Percentiles rank a stretch among this genome's conserved stretches.
These are phyloP conservation scores for Dipodomys ordii DNA, from an alignment of 2,113 vertebrate genomes.

Conservation along the genomic window DNA sequence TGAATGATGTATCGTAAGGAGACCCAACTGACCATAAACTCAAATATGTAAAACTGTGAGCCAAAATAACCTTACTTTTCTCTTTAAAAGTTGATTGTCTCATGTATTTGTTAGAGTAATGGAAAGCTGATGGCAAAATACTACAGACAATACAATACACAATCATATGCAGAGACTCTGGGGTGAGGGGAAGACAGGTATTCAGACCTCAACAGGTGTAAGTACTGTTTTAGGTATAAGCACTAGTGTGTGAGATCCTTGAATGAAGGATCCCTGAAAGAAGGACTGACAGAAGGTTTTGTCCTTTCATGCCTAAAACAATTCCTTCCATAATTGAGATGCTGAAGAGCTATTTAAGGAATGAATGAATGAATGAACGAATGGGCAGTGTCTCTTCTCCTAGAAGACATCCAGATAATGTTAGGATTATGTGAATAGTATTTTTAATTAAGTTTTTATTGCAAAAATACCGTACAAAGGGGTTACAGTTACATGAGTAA, in stretches of 20 bases:
- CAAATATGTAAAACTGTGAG: background rate
- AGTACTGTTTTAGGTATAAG: background rate
- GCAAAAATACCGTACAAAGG: too few relatives aligned
- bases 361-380: background rate
- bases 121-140: background rate
- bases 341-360: background rate
- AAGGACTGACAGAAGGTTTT: background rate
- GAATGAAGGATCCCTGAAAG: background rate
- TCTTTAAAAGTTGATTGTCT: background rate
- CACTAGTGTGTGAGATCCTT: background rate
- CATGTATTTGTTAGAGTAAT: background rate
- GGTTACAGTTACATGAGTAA: too few relatives aligned
- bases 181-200: background rate
- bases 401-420: background rate
- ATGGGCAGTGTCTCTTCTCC: background rate
- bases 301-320: background rate
- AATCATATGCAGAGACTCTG: background rate
- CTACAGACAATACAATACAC: background rate
- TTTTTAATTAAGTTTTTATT: too few relatives aligned
- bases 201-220: background rate
- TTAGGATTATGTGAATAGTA: background rate
- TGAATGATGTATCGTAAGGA: background rate
- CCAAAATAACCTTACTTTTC: too few relatives aligned
- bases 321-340: background rate
- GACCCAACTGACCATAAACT: background rate